Conservation (phyloP, 2,113 vertebrate genomes). For the Forbesichthys papilliferus region DNA sequence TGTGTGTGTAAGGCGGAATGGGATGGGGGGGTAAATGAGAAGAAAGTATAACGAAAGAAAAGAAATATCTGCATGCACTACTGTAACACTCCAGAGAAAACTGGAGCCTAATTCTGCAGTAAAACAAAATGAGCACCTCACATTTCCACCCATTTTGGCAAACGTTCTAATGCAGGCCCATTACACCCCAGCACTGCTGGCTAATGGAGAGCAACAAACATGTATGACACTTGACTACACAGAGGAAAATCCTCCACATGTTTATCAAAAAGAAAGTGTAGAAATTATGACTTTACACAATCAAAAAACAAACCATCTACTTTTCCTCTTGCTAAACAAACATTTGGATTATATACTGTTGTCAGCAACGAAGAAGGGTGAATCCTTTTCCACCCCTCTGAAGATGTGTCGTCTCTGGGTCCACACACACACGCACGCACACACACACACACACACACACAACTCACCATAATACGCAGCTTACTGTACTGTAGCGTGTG, state of each 20-base stretch:
- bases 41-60: neutral
- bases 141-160: constrained; percentile 24
- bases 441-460: constrained; percentile 19
- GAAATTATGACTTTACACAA: no score
- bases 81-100: constrained; percentile 39
- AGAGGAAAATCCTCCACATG: no score
- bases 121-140: constrained; percentile 31
- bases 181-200: constrained; percentile 57
- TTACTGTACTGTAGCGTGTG: constrained; percentile 35
- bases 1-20: no score
- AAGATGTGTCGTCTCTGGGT: neutral
- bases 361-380: no score
- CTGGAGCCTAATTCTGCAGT: constrained; percentile 37
- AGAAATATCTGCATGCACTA: constrained; percentile 37
- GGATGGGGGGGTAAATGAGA: neutral
- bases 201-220: constrained; percentile 1
- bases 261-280: no score
- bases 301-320: no score
- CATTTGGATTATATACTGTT: no score
- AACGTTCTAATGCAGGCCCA: constrained; percentile 41
- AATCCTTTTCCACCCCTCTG: no score
- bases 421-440: constrained; percentile 20
- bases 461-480: constrained; percentile 64
- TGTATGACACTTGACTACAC: no score
- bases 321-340: no score